These are phyloP conservation scores for Catalaphyllia jardinei DNA, from an alignment of 64 coral and sea anemone species.

Conservation along the genomic window DNA sequence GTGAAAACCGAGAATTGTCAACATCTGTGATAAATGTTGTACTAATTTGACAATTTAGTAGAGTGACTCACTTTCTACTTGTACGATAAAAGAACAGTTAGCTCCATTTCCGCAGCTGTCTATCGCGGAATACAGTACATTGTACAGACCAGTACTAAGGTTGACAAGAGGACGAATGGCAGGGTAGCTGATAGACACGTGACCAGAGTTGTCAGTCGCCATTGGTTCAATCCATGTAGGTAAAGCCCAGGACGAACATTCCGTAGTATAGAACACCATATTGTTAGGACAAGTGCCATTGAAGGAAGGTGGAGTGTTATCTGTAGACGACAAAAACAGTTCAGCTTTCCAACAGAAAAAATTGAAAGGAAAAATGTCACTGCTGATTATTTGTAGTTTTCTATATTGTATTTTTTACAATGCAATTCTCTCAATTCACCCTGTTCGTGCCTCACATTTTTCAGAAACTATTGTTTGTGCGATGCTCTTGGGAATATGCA, in stretches of 20 bases:
- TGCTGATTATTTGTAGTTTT: no score
- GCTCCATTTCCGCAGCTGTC: slow-evolving; percentile 27
- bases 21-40: not conserved
- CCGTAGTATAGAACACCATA: not conserved
- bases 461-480: no score
- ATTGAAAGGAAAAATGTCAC: no score
- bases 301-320: slow-evolving; percentile 26
- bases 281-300: slow-evolving; percentile 12
- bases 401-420: no score
- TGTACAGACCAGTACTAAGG: slow-evolving; percentile 20
- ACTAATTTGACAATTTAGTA: not conserved
- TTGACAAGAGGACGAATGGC: slow-evolving; percentile 11
- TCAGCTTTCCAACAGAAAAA: not conserved
- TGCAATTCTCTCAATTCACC: no score
- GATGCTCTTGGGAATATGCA: no score
- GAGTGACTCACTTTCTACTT: slow-evolving; percentile 39
- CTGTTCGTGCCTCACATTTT: no score
- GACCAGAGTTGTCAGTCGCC: slow-evolving; percentile 40
- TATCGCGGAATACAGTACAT: slow-evolving; percentile 33
- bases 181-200: slow-evolving; percentile 39
- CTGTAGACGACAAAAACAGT: not conserved
- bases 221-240: slow-evolving; percentile 43
- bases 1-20: not conserved
- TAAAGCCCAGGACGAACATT: not conserved
- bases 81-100: slow-evolving; percentile 48